Evolutionary conservation across 2,797 vertebrate genomes (phyloP).

Genomic region (Ataeniobius toweri): DNA sequence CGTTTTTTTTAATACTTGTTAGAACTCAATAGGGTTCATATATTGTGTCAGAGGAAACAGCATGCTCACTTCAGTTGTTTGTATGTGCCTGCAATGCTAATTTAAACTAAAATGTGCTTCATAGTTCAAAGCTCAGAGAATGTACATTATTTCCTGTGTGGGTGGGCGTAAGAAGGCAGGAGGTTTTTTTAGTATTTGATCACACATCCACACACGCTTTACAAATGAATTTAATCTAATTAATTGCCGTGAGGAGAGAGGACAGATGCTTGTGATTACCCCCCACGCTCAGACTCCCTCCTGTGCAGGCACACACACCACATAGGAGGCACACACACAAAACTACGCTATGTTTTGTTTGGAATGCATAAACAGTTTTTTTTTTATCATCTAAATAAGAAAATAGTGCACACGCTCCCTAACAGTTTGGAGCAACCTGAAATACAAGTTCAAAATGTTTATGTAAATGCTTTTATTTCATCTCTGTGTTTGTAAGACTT

Average conservation of each 20-base stretch:
- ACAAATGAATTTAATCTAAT: constrained; percentile 82
- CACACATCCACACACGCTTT: constrained; percentile 66
- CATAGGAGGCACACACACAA: constrained; percentile 56
- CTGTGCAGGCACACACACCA: constrained; percentile 25
- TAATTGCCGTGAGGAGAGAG: constrained; percentile 81
- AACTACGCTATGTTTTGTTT: constrained; percentile 27
- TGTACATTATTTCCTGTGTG: constrained; percentile 29
- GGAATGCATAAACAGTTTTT: not conserved
- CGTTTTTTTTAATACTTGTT: constrained; percentile 67
- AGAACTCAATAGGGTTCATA: constrained; percentile 54
- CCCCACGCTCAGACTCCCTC: constrained; percentile 45
- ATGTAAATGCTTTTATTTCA: not conserved
- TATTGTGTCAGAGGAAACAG: constrained; percentile 41
- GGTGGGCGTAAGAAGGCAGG: constrained; percentile 19
- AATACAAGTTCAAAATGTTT: not conserved
- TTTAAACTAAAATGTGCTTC: constrained; percentile 43
- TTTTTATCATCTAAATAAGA: not conserved
- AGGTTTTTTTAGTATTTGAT: constrained; percentile 48
- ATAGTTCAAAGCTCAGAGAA: constrained; percentile 28
- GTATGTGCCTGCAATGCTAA: constrained; percentile 31
- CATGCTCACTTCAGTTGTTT: constrained; percentile 16
- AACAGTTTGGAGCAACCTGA: not conserved
- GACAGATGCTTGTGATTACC: constrained; percentile 80
- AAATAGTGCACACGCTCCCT: not conserved
- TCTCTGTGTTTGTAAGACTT: constrained; percentile 16